These are phyloP conservation scores for Tribolium freemani DNA, from an alignment of 2,888 invertebrate genomes.

Conservation along the genomic window DNA sequence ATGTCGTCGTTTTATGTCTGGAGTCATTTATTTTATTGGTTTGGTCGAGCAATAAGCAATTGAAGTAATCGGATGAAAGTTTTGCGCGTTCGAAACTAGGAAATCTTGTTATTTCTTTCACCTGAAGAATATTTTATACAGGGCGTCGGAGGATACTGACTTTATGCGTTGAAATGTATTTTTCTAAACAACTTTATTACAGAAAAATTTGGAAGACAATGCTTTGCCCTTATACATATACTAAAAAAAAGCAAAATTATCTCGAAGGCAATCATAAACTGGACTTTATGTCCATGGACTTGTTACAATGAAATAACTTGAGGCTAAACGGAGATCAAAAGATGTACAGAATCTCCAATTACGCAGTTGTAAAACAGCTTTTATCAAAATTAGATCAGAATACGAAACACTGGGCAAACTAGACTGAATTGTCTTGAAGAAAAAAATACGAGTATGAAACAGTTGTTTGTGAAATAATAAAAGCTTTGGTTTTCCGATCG, in stretches of 20 bases:
- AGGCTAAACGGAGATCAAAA: constrained; percentile 1
- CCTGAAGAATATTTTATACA: neutral
- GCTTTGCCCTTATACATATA: no score
- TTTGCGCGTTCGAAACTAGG: neutral
- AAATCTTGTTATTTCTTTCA: neutral
- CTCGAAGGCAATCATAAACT: no score
- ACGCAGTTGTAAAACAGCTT: neutral
- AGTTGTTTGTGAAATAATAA: no score
- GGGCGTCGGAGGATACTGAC: no score
- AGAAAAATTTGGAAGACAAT: no score
- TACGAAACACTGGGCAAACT: neutral
- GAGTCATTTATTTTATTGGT: constrained; percentile 8
- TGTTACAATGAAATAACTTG: constrained; percentile 1
- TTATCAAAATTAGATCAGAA: constrained; percentile 17
- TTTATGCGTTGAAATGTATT: no score
- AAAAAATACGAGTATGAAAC: no score
- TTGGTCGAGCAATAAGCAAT: neutral
- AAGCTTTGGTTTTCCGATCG: no score
- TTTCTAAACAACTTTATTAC: no score
- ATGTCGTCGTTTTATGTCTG: neutral
- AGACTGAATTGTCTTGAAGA: no score
- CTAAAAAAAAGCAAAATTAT: no score
- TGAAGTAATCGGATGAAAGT: neutral
- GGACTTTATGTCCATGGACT: neutral
- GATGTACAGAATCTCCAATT: neutral